phyloP scores from a whole-genome alignment of 2,797 vertebrate species.

The Poeciliopsis gracilis region DNA sequence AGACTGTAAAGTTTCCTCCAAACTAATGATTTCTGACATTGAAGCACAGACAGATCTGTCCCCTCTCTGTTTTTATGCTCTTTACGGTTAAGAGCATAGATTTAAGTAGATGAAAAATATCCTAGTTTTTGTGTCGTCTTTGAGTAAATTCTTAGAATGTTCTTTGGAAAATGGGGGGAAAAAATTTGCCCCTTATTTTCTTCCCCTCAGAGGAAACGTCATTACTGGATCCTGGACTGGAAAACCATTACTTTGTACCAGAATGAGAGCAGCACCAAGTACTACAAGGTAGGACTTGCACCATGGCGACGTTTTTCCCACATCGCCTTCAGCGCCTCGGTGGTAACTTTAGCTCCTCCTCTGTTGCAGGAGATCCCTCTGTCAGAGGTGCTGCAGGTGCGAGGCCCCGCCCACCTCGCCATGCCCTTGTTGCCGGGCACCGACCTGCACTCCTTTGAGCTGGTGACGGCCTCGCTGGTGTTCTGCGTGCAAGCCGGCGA shows the following conservation, averaged over 20 bases:
- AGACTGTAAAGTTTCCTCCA: not conserved
- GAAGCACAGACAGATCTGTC: too few relatives aligned
- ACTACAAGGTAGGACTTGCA: conserved; percentile 74
- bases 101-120: not conserved
- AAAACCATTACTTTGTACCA: conserved; percentile 81
- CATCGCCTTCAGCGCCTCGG: not conserved
- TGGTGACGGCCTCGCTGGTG: conserved; percentile 74
- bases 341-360: not conserved
- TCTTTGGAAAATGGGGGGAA: not conserved
- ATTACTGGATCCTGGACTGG: conserved; percentile 83
- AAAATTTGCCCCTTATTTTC: not conserved
- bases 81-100: not conserved
- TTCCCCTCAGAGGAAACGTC: conserved; percentile 78
- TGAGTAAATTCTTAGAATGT: not conserved
- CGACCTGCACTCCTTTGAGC: conserved; percentile 71
- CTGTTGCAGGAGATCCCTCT: conserved; percentile 76
- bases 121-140: not conserved
- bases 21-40: not conserved
- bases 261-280: conserved; percentile 80
- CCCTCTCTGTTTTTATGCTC: not conserved
- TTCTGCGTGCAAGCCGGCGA: conserved; percentile 69
- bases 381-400: conserved; percentile 79
- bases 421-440: conserved; percentile 25
- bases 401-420: conserved; percentile 59
- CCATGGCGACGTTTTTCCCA: not conserved